Conservation (phyloP, 2,888 invertebrate species). For the Blomia tropicalis region DNA sequence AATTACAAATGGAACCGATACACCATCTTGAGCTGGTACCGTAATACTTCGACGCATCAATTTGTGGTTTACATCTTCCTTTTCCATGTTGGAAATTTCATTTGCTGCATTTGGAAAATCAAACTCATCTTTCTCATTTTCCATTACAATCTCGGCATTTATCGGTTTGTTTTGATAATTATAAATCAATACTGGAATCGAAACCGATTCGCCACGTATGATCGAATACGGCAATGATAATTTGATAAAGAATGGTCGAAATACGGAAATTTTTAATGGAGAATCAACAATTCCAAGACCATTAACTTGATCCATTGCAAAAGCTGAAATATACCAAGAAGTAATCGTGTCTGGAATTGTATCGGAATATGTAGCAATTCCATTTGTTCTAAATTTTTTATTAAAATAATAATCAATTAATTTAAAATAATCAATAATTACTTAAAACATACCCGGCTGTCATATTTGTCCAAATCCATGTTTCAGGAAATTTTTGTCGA, state of each 20-base stretch:
- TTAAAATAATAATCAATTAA: neutral
- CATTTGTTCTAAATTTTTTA: conserved; percentile 34
- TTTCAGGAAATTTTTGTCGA: conserved; percentile 53
- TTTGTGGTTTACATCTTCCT: too few species aligned
- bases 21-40: conserved; percentile 30
- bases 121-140: conserved; percentile 29
- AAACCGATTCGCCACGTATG: conserved; percentile 39
- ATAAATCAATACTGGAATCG: conserved; percentile 38
- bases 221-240: conserved; percentile 41
- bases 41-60: conserved; percentile 12
- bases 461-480: conserved; percentile 50
- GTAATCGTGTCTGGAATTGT: conserved; percentile 42
- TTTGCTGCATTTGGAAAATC: conserved; percentile 22
- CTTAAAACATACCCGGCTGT: conserved; percentile 38
- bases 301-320: conserved; percentile 37
- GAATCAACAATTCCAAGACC: conserved; percentile 39
- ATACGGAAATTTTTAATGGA: conserved; percentile 36
- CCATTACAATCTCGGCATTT: conserved; percentile 30
- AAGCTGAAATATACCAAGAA: conserved; percentile 41
- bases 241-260: conserved; percentile 41
- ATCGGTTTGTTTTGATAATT: conserved; percentile 36
- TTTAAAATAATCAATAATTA: neutral
- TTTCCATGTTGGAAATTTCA: neutral
- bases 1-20: conserved; percentile 39
- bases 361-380: conserved; percentile 35